Evolutionary conservation across 2,113 vertebrate species (phyloP).

Genomic region (Calypte anna): DNA sequence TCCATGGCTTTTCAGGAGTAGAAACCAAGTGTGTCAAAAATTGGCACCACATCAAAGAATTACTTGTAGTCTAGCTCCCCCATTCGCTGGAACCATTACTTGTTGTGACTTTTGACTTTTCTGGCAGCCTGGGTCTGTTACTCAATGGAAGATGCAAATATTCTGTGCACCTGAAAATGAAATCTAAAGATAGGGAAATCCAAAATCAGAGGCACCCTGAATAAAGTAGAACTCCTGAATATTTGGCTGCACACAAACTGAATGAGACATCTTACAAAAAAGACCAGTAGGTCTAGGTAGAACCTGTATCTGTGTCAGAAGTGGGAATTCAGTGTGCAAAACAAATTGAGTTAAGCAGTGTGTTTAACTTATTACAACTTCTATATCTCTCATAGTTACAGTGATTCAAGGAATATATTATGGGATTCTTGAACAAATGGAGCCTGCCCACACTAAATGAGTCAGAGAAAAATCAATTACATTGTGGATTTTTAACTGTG

Average conservation of each 20-base stretch:
- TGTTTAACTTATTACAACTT: slow-evolving; percentile 53
- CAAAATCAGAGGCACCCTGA: not conserved
- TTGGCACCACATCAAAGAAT: not conserved
- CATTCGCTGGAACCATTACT: not conserved
- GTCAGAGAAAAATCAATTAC: slow-evolving; percentile 76
- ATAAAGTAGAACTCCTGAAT: not conserved
- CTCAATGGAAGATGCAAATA: not conserved
- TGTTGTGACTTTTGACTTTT: not conserved
- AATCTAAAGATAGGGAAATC: not conserved
- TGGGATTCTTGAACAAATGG: slow-evolving; percentile 67
- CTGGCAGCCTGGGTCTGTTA: not conserved
- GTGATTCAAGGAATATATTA: slow-evolving; percentile 68
- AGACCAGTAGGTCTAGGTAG: not conserved
- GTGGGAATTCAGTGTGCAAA: not conserved
- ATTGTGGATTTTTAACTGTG: slow-evolving; percentile 57
- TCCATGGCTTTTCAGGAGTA: not conserved
- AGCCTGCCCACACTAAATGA: slow-evolving; percentile 70
- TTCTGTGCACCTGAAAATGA: not conserved
- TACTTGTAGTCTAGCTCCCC: not conserved
- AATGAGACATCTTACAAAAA: not conserved
- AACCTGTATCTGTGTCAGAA: slow-evolving; percentile 44
- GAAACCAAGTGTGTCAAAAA: not conserved
- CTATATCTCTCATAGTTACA: slow-evolving; percentile 44
- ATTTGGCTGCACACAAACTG: not conserved
- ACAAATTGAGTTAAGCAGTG: slow-evolving; percentile 6